Percentiles rank a stretch among this genome's conserved stretches.
These are phyloP conservation scores for Sycophila texana DNA, from an alignment of 2,888 invertebrate species.

Conservation along the genomic window DNA sequence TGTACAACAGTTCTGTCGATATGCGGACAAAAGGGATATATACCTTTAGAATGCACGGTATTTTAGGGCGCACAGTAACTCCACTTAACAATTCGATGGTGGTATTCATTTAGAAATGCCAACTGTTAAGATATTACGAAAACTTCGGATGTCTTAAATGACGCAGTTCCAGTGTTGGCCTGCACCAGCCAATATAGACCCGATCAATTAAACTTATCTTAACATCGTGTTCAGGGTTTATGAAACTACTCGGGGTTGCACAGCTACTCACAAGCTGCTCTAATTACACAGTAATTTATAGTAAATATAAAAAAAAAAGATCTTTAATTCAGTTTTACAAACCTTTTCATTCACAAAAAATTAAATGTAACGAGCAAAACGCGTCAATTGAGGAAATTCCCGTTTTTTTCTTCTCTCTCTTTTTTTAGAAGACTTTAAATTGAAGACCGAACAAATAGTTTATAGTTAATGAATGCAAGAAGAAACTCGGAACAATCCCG, in stretches of 20 bases:
- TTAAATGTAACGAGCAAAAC: no score
- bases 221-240: conserved; percentile 27
- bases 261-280: no score
- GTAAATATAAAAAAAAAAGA: no score
- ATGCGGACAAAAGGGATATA: conserved; percentile 12
- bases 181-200: background rate
- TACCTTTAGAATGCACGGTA: conserved; percentile 11
- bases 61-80: conserved; percentile 22
- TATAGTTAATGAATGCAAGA: no score
- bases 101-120: conserved; percentile 29
- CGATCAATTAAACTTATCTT: conserved; percentile 40
- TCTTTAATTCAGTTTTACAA: no score
- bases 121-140: conserved; percentile 38
- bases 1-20: background rate
- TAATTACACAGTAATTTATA: no score
- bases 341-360: no score
- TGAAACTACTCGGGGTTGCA: background rate
- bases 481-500: background rate
- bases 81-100: conserved; percentile 25
- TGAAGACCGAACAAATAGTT: no score
- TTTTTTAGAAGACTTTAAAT: no score
- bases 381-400: no score
- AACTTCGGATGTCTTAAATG: conserved; percentile 30
- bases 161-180: conserved; percentile 12
- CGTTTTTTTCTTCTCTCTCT: no score